phyloP scores from a whole-genome alignment of 2,888 invertebrate species.

The Corbicula japonica region DNA sequence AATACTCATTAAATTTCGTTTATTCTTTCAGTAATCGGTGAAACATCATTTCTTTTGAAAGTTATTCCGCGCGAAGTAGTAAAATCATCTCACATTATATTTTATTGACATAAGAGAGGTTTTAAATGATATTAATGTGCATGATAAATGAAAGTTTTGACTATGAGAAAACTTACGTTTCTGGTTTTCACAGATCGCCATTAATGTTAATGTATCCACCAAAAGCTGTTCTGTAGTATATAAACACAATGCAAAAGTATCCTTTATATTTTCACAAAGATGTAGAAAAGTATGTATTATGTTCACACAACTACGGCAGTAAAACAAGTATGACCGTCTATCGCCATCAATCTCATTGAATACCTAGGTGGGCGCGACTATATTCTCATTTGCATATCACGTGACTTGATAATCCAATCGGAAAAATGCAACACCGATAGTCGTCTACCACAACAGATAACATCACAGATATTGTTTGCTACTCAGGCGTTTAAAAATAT shows the following conservation, averaged over 20 bases:
- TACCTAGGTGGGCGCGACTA: constrained; percentile 66
- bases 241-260: constrained; percentile 20
- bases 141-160: constrained; percentile 19
- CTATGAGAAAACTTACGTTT: constrained; percentile 22
- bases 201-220: constrained; percentile 35
- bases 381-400: constrained; percentile 46
- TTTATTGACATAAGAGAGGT: constrained; percentile 45
- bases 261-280: constrained; percentile 37
- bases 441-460: too few species aligned
- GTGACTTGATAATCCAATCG: constrained; percentile 57
- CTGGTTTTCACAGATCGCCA: constrained; percentile 21
- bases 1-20: constrained; percentile 66
- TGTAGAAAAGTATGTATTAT: constrained; percentile 27
- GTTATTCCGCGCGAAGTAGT: constrained; percentile 30
- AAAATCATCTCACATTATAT: constrained; percentile 46
- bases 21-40: constrained; percentile 59
- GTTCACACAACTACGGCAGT: constrained; percentile 43
- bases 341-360: constrained; percentile 51
- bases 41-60: constrained; percentile 57
- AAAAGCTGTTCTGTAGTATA: constrained; percentile 13
- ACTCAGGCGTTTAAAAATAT: too few species aligned
- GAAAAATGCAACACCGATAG: constrained; percentile 18
- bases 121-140: constrained; percentile 34
- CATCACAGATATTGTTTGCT: too few species aligned
- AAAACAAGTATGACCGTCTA: constrained; percentile 62